Base-by-base conservation (phyloP, 92 coral and sea anemone genomes). In the Zoanthus sansibaricus region DNA sequence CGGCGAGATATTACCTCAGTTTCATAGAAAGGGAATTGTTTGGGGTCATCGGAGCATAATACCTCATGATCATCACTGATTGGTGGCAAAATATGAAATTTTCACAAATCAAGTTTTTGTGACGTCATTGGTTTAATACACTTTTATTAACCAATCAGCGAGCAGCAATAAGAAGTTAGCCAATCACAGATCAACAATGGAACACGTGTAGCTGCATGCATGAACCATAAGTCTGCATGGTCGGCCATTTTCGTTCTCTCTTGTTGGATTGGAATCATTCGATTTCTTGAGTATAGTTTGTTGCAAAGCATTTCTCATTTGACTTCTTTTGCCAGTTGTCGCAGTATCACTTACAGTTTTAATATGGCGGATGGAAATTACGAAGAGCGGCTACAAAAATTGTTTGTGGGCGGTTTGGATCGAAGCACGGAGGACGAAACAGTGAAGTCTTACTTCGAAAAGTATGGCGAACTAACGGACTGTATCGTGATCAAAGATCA, bases 381-480 rank as follows among this genome's bases (percentile, higher is more conserved):
- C 20, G 95, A 84, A 46, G 94, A 87, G 68, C 89, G 90, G 72
- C 84, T 95, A 48, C 91, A 93, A 86, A 96, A 96, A 75, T 92
- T 96, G 13, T 96, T 96, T 83, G 95, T 96, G 55, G 99, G 99
- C 11, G 99, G 99, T 17, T 68, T 96, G 71, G 90, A 84, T 33
- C 94, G 98, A 48, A 92, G 73, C 76, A 95, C 99, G 9, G 17
- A 83, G 21, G 98, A 95, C 73, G 99, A 95, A 9, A 80, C 82
- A 13, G 89, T 96, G 68, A 95, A 86, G 20, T 91, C 85, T n/a
- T 96, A 94, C 90, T 94, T 96, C 48, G 93, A 76, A 10, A 82
- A 55, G 9, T 94, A 91, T 31, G 98, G 98, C 32, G 93, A 88
- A 54, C 75, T 94, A 58, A 82, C 94, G 11, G 98, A 94, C 90